Percentiles rank a stretch among this genome's conserved stretches.
phyloP scores from a whole-genome alignment of 2,888 invertebrate genomes.

The Diadegma fenestrale region DNA sequence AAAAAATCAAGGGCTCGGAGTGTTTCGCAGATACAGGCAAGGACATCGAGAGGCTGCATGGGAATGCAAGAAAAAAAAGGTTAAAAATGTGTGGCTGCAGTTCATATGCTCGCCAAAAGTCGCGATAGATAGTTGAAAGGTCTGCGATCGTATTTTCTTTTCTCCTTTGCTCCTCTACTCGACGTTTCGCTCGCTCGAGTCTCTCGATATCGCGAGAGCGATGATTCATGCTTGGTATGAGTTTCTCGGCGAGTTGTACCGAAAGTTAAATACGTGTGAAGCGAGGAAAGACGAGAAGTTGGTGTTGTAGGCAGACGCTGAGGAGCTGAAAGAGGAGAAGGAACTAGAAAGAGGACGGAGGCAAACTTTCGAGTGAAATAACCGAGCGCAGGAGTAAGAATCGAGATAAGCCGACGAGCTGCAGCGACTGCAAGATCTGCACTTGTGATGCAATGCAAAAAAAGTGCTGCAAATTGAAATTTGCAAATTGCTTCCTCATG shows the following conservation, averaged over 20 bases:
- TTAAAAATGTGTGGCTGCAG: constrained; percentile 14
- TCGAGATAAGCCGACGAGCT: constrained; percentile 11
- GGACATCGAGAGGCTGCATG: constrained; percentile 18
- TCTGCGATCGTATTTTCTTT: constrained; percentile 28
- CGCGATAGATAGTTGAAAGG: constrained; percentile 43
- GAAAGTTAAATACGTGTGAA: constrained; percentile 39
- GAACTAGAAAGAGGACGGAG: neutral
- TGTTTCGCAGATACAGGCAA: neutral
- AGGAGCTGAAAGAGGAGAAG: constrained; percentile 26
- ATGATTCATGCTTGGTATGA: constrained; percentile 49
- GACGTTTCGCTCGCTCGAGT: constrained; percentile 6
- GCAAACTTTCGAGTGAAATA: neutral
- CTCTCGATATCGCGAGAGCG: constrained; percentile 39
- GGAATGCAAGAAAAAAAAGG: constrained; percentile 28
- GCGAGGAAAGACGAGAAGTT: constrained; percentile 41
- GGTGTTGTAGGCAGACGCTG: neutral
- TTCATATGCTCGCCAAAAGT: constrained; percentile 42
- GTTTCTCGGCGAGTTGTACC: constrained; percentile 27
- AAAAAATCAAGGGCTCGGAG: constrained; percentile 3
- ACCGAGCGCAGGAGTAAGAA: neutral
- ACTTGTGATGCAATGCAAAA: neutral
- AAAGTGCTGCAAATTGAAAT: too few species aligned
- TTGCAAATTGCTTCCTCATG: too few species aligned
- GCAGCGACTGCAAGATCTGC: neutral
- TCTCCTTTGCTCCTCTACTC: neutral